phyloP scores from a whole-genome alignment of 1,140 invertebrate species.

The Coptotermes formosanus region DNA sequence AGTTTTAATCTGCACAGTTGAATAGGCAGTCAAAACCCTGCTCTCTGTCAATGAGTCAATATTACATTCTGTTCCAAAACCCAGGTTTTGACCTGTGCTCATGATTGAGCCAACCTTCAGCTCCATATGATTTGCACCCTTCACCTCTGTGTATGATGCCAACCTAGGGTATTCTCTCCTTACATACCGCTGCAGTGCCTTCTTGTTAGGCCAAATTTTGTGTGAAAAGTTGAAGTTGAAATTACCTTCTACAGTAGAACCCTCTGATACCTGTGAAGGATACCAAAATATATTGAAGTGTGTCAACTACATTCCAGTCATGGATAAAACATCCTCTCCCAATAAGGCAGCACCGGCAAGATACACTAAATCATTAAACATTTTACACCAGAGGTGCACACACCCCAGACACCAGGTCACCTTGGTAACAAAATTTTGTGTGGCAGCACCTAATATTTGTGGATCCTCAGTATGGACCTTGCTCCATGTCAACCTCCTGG shows the following conservation, averaged over 20 bases:
- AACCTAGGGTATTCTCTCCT: neutral
- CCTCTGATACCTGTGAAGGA: conserved; percentile 21
- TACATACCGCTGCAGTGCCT: neutral
- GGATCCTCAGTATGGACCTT: no score
- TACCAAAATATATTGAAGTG: no score
- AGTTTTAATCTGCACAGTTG: conserved; percentile 25
- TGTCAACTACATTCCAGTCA: no score
- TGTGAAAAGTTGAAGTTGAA: conserved; percentile 25
- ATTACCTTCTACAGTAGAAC: conserved; percentile 28
- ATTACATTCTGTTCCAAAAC: conserved; percentile 26
- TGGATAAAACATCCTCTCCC: no score
- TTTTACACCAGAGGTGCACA: no score
- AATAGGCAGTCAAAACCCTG: conserved; percentile 25
- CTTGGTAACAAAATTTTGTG: no score
- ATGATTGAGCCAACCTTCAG: conserved; percentile 27
- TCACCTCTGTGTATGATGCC: conserved; percentile 31
- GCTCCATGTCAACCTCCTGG: no score
- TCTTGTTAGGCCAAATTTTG: conserved; percentile 29
- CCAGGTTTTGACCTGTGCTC: neutral
- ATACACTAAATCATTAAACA: no score
- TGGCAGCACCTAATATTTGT: no score
- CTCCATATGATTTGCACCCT: conserved; percentile 30
- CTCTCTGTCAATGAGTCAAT: conserved; percentile 18
- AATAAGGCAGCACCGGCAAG: no score
- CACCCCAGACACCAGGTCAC: no score